phyloP scores from a whole-genome alignment of 2,888 invertebrate genomes.

The Patella pellucida region DNA sequence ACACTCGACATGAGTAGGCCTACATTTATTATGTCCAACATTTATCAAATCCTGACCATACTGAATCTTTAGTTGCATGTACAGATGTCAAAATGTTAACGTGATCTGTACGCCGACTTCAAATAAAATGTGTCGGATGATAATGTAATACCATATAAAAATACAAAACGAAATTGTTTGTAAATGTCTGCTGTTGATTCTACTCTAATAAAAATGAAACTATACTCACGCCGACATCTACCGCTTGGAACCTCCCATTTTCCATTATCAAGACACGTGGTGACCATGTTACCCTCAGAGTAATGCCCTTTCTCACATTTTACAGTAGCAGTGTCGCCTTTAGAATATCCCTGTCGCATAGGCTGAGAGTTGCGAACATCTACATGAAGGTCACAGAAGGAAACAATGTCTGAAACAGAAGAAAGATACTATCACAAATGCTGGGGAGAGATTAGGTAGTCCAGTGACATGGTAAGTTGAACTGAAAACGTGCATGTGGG shows the following conservation, averaged over 20 bases:
- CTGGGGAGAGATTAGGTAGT: too few relatives aligned
- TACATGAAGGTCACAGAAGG: constrained; percentile 26
- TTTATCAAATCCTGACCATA: too few relatives aligned
- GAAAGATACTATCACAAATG: neutral
- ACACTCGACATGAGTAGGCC: too few relatives aligned
- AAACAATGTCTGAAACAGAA: constrained; percentile 16
- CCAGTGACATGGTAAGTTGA: too few relatives aligned
- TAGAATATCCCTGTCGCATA: constrained; percentile 30
- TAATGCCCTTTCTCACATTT: constrained; percentile 54
- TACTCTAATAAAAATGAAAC: neutral
- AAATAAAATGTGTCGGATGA: too few relatives aligned
- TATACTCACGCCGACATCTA: constrained; percentile 61
- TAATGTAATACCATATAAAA: too few relatives aligned
- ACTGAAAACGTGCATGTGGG: constrained; percentile 20
- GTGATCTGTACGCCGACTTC: too few relatives aligned
- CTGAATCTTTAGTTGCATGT: too few relatives aligned
- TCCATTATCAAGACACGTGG: constrained; percentile 58
- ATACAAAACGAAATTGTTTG: too few relatives aligned
- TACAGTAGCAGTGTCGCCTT: constrained; percentile 45
- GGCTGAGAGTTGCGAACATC: constrained; percentile 27
- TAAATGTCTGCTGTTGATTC: too few relatives aligned
- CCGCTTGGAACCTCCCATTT: constrained; percentile 62
- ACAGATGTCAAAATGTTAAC: too few relatives aligned
- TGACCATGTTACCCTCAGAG: constrained; percentile 45
- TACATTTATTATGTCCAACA: too few relatives aligned